Conservation (phyloP, 2,113 vertebrate species). For the Camelus dromedarius region DNA sequence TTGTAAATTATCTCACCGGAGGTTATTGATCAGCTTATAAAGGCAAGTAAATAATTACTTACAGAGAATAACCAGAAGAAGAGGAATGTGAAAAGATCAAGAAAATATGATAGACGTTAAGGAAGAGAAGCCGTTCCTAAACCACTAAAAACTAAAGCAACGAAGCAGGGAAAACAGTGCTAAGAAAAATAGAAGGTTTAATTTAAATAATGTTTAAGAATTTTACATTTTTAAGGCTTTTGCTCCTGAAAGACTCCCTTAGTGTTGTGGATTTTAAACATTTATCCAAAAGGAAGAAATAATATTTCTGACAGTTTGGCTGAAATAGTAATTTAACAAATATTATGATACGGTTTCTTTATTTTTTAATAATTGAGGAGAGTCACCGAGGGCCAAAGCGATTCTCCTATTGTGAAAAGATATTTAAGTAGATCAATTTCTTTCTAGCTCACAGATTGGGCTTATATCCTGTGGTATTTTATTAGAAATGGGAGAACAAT, state of each 20-base stretch:
- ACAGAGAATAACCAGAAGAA: neutral
- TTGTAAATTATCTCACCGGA: slow-evolving; percentile 71
- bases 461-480: neutral
- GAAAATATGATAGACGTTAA: neutral
- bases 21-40: slow-evolving; percentile 63
- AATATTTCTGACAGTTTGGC: neutral
- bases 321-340: neutral
- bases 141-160: neutral
- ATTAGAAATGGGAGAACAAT: neutral
- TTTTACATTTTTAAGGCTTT: slow-evolving; percentile 15
- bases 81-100: slow-evolving; percentile 29
- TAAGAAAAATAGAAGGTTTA: neutral
- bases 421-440: neutral
- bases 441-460: neutral
- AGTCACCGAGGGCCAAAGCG: neutral
- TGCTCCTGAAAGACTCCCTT: neutral
- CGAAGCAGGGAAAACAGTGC: neutral
- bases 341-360: neutral
- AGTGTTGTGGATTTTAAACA: slow-evolving; percentile 20
- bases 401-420: neutral
- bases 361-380: slow-evolving; percentile 50
- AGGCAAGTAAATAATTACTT: slow-evolving; percentile 69
- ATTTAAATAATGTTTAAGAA: neutral
- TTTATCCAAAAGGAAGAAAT: neutral
- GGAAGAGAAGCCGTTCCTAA: neutral